phyloP scores from a whole-genome alignment of 2,113 vertebrate genomes.

The Macaca mulatta region DNA sequence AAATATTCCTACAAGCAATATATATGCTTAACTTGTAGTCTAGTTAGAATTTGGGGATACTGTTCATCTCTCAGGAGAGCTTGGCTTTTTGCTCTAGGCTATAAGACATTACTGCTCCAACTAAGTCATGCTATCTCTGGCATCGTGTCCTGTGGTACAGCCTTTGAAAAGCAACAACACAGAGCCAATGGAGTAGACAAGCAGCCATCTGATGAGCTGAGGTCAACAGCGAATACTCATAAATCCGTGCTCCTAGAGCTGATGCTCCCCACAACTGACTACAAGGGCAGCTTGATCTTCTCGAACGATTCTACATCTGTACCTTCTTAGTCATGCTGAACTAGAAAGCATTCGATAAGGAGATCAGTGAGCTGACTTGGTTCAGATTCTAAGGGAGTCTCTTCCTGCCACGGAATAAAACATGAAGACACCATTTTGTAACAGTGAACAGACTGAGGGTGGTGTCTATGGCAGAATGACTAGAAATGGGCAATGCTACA shows the following conservation, averaged over 20 bases:
- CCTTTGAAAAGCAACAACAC: neutral
- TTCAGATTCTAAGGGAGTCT: neutral
- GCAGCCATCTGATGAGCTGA: accelerated
- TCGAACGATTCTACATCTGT: neutral
- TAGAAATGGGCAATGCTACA: accelerated
- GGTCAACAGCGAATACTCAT: accelerated
- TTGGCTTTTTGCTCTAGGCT: neutral
- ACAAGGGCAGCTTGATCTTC: accelerated
- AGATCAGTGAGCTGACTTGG: accelerated
- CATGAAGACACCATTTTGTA: neutral
- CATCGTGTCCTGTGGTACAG: accelerated
- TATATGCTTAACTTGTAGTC: accelerated
- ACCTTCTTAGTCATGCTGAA: neutral
- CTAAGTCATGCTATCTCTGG: neutral
- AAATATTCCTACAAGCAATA: neutral
- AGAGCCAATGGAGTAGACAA: neutral
- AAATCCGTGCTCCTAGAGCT: neutral
- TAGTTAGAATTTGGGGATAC: neutral
- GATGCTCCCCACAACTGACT: accelerated
- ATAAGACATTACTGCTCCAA: accelerated
- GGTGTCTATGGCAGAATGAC: neutral
- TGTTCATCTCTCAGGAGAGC: neutral
- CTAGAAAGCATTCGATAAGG: neutral
- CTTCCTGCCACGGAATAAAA: accelerated
- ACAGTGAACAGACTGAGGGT: neutral